These are phyloP conservation scores for Ariopsis seemanni DNA, from an alignment of 2,113 vertebrate genomes.

Conservation along the genomic window DNA sequence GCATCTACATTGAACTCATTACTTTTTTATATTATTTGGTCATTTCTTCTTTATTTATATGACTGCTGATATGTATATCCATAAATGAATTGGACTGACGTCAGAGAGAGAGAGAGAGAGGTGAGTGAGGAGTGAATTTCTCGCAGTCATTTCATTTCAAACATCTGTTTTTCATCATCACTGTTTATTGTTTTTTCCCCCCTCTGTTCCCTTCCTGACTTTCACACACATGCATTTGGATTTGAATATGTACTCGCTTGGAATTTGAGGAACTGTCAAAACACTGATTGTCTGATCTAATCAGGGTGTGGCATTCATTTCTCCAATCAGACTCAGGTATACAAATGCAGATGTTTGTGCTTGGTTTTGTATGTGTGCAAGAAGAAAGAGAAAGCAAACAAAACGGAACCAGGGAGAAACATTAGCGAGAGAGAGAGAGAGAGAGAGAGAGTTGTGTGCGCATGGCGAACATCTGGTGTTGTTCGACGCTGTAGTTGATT, in stretches of 20 bases:
- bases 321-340: constrained; percentile 27
- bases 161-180: constrained; percentile 30
- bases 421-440: not conserved
- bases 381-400: not conserved
- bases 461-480: constrained; percentile 62
- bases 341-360: constrained; percentile 6
- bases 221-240: not conserved
- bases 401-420: not conserved
- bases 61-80: not conserved
- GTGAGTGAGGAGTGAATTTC: constrained; percentile 42
- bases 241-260: constrained; percentile 29
- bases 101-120: constrained; percentile 15
- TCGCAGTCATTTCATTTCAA: not conserved
- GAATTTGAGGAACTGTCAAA: constrained; percentile 33
- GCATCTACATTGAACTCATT: not conserved
- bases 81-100: not conserved
- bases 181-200: constrained; percentile 13
- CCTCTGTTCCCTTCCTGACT: not conserved
- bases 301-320: not conserved
- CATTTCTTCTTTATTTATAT: not conserved
- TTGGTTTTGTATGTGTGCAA: constrained; percentile 13
- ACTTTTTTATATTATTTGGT: not conserved
- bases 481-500: constrained; percentile 58
- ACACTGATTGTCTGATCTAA: constrained; percentile 29
- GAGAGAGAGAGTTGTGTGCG: constrained; percentile 1